Percentiles rank a stretch among this genome's conserved stretches.
Evolutionary conservation across 2,888 invertebrate genomes (phyloP).

Genomic region (Drosophila anomalata): DNA sequence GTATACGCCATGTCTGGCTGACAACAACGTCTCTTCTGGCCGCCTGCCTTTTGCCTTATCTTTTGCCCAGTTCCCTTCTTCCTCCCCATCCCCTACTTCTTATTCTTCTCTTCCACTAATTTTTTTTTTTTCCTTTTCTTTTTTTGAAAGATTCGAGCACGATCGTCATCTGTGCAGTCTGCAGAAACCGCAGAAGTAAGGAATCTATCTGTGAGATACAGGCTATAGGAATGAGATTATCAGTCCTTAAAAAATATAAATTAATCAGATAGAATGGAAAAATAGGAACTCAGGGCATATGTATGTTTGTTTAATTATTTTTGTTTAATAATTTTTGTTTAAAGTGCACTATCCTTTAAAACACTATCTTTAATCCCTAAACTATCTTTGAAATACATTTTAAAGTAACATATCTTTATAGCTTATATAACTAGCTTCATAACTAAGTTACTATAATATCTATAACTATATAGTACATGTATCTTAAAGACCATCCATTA

Average conservation of each 20-base stretch:
- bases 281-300: too few relatives aligned
- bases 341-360: too few relatives aligned
- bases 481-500: slow-evolving; percentile 51
- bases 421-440: too few relatives aligned
- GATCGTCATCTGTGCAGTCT: slow-evolving; percentile 41
- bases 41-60: slow-evolving; percentile 14
- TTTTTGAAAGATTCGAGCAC: slow-evolving; percentile 12
- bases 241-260: too few relatives aligned
- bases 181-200: slow-evolving; percentile 2
- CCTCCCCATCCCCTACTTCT: slow-evolving; percentile 8
- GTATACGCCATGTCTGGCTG: slow-evolving; percentile 68
- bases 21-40: slow-evolving; percentile 21
- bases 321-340: too few relatives aligned
- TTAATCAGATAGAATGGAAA: too few relatives aligned
- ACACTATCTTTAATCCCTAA: too few relatives aligned
- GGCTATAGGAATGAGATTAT: too few relatives aligned
- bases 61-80: slow-evolving; percentile 12
- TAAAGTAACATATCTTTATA: too few relatives aligned
- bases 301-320: too few relatives aligned
- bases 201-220: background rate
- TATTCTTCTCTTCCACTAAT: background rate
- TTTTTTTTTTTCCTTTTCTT: background rate
- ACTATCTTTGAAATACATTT: background rate
- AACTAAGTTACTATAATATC: too few relatives aligned
- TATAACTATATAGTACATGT: too few relatives aligned